Evolutionary conservation across 1,140 invertebrate species (phyloP).

Genomic region (Drosophila paulistorum): DNA sequence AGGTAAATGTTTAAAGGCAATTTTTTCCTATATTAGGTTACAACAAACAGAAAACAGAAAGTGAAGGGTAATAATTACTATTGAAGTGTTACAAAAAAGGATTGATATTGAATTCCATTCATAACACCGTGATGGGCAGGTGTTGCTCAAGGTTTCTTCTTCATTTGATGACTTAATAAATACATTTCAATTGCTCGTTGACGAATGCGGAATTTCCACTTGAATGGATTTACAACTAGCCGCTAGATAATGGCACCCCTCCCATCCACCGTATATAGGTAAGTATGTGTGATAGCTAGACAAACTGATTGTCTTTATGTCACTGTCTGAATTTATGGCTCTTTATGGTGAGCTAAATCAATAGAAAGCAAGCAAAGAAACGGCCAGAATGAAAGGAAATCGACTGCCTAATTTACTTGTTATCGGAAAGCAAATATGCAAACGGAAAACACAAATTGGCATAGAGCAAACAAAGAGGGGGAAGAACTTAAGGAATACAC

Average conservation of each 20-base stretch:
- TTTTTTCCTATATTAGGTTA: neutral
- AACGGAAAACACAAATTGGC: conserved; percentile 69
- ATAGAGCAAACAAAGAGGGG: conserved; percentile 61
- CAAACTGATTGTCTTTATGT: conserved; percentile 6
- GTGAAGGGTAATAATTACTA: neutral
- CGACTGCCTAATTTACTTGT: conserved; percentile 69
- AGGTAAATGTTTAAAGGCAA: neutral
- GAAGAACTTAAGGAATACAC: no score
- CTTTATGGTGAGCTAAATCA: neutral
- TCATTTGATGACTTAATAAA: neutral
- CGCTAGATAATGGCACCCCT: neutral
- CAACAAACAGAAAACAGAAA: neutral
- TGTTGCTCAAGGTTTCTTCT: neutral
- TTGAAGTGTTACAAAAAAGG: neutral
- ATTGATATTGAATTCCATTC: neutral
- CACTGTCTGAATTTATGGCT: conserved; percentile 2
- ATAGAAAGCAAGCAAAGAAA: conserved; percentile 16
- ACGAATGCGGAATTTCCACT: conserved; percentile 1
- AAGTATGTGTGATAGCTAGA: neutral
- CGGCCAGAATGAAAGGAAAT: conserved; percentile 44
- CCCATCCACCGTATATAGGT: no score
- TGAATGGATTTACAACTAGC: conserved; percentile 10
- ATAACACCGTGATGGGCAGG: neutral
- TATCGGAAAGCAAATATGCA: conserved; percentile 72
- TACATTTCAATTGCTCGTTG: conserved; percentile 1